These are phyloP conservation scores for Dolichomitus sp. DNA, from an alignment of 2,888 invertebrate species.

Conservation along the genomic window DNA sequence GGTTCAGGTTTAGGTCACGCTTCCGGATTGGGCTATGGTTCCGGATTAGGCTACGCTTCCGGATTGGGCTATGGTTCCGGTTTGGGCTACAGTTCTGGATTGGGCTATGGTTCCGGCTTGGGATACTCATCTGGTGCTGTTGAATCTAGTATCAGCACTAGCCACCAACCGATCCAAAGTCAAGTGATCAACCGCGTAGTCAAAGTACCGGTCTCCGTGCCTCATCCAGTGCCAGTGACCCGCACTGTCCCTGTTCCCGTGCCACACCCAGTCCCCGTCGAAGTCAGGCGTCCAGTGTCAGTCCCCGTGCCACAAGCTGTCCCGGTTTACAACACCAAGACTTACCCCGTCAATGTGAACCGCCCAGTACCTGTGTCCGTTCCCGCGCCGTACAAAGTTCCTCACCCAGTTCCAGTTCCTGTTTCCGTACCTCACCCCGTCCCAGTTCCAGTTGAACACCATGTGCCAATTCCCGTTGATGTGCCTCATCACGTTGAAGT, in stretches of 20 bases:
- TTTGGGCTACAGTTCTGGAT: conserved; percentile 1
- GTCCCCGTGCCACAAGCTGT: conserved; percentile 59
- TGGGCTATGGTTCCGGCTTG: not conserved
- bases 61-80: not conserved
- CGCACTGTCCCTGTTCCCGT: conserved; percentile 51
- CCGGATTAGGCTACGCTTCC: not conserved
- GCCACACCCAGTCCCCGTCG: conserved; percentile 49
- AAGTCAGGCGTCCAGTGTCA: conserved; percentile 64
- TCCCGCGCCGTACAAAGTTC: conserved; percentile 53
- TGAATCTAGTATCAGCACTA: not conserved
- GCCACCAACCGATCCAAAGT: conserved; percentile 5
- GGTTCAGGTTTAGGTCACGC: conserved; percentile 11
- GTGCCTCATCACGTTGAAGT: conserved; percentile 5
- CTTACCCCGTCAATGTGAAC: conserved; percentile 65
- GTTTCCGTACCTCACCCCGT: conserved; percentile 22
- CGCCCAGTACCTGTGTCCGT: conserved; percentile 69
- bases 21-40: conserved; percentile 20
- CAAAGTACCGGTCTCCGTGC: conserved; percentile 58
- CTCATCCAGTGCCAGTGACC: conserved; percentile 54
- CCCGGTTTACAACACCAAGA: conserved; percentile 59
- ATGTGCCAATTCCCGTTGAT: conserved; percentile 14
- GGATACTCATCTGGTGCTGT: conserved; percentile 2
- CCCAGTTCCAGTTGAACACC: conserved; percentile 9
- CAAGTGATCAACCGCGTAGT: conserved; percentile 35
- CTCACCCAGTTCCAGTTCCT: conserved; percentile 54